Conservation (phyloP, 1,140 invertebrate genomes). For the Calliphora vicina region DNA sequence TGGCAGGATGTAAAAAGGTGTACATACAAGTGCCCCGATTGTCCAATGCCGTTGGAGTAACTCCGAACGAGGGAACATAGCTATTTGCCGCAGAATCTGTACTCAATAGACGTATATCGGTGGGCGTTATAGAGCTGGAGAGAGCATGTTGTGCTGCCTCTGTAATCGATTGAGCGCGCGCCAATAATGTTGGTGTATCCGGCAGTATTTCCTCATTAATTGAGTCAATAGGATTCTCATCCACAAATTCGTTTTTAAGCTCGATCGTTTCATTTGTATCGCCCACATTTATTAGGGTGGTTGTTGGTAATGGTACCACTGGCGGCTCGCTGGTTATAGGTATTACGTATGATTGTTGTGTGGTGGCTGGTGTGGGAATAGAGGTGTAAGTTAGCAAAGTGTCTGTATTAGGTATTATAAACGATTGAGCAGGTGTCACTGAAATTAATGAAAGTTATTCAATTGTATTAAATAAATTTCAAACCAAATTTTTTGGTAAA, state of each 20-base stretch:
- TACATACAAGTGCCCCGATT: constrained; percentile 38
- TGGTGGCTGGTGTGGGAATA: neutral
- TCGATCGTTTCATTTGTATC: constrained; percentile 7
- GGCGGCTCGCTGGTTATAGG: neutral
- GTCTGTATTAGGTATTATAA: too few species aligned
- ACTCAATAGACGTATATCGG: constrained; percentile 12
- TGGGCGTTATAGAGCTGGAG: neutral
- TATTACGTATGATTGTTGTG: neutral
- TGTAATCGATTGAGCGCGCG: neutral
- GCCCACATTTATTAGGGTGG: neutral
- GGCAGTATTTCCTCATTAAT: neutral
- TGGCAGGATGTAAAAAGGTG: constrained; percentile 39
- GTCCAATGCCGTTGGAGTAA: constrained; percentile 26
- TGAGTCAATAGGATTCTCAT: neutral
- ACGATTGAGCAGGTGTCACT: too few species aligned
- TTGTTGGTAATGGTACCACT: neutral
- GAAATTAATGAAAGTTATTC: too few species aligned
- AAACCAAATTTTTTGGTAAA: too few species aligned
- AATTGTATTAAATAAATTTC: too few species aligned
- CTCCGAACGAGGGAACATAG: constrained; percentile 21
- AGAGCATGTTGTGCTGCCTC: constrained; percentile 12
- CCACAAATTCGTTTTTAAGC: constrained; percentile 30
- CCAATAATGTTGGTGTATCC: neutral
- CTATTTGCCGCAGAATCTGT: neutral
- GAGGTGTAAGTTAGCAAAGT: too few species aligned